Percentiles rank a stretch among this genome's conserved stretches.
Conservation (phyloP, 1,140 invertebrate genomes). For the Habropoda laboriosa region DNA sequence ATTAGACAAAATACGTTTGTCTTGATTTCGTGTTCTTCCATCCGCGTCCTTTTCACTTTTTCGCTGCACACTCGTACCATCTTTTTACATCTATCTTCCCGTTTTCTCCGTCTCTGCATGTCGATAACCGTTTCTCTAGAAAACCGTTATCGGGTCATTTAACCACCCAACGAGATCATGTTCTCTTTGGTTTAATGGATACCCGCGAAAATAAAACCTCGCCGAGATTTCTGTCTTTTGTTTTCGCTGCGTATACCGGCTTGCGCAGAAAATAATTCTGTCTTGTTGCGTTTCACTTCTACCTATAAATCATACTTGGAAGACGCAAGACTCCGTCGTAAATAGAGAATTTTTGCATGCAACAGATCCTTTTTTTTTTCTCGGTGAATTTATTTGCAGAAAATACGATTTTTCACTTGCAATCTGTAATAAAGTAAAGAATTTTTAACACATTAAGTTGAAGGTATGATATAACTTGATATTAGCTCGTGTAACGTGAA, state of each 20-base stretch:
- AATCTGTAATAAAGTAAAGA: too few species aligned
- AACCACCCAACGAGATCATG: slow-evolving; percentile 69
- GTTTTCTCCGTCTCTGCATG: slow-evolving; percentile 31
- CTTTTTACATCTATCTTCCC: not conserved
- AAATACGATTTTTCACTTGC: too few species aligned
- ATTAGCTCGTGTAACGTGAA: too few species aligned
- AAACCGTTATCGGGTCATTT: slow-evolving; percentile 54
- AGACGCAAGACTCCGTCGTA: not conserved
- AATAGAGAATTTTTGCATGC: not conserved
- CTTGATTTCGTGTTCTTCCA: not conserved
- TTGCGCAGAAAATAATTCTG: not conserved
- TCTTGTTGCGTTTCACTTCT: not conserved
- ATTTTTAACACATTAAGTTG: too few species aligned
- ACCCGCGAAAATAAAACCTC: slow-evolving; percentile 39
- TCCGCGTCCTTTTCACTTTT: slow-evolving; percentile 14
- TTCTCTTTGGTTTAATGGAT: slow-evolving; percentile 37
- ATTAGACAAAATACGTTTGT: not conserved
- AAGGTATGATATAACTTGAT: too few species aligned
- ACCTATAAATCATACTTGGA: not conserved
- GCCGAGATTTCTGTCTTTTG: not conserved
- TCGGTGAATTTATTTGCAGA: too few species aligned
- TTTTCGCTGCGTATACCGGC: not conserved
- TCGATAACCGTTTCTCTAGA: slow-evolving; percentile 39
- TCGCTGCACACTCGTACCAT: too few species aligned
- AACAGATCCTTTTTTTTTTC: not conserved